These are phyloP conservation scores for Novumbra hubbsi DNA, from an alignment of 2,797 vertebrate species.

Conservation along the genomic window DNA sequence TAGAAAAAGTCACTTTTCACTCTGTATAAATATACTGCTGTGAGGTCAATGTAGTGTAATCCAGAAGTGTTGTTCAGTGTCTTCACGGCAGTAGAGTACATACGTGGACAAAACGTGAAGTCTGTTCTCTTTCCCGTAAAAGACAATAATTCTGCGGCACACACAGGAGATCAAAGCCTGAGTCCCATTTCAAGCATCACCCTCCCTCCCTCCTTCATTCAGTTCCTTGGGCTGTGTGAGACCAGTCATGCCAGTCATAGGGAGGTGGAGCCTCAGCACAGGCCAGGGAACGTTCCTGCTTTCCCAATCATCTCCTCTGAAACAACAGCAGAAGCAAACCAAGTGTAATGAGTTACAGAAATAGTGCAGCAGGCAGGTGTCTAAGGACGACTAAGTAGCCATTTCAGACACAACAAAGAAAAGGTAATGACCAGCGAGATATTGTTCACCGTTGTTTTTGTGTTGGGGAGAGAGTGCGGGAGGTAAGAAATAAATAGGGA, in stretches of 20 bases:
- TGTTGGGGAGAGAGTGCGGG: neutral
- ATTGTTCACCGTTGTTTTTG: neutral
- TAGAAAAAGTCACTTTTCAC: neutral
- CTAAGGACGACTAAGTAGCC: neutral
- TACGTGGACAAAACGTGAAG: neutral
- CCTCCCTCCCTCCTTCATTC: conserved; percentile 2
- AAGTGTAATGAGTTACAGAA: conserved; percentile 1
- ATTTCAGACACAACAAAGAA: conserved; percentile 12
- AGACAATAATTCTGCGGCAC: neutral
- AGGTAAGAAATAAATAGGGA: neutral
- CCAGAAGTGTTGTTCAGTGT: neutral
- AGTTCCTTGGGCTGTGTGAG: conserved; percentile 28
- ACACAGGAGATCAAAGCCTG: neutral
- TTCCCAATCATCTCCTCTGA: conserved; percentile 50
- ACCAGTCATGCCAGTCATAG: conserved; percentile 14
- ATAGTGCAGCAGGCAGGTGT: neutral
- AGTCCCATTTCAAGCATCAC: too few relatives aligned
- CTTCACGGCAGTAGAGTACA: neutral
- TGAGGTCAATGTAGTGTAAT: neutral
- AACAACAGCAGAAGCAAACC: conserved; percentile 34
- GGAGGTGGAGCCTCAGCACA: conserved; percentile 15
- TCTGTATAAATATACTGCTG: neutral
- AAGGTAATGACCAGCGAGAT: neutral
- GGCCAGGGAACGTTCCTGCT: conserved; percentile 39
- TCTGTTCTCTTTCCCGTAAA: neutral